phyloP scores from a whole-genome alignment of 2,113 vertebrate genomes.

The Hydrolagus affinis region DNA sequence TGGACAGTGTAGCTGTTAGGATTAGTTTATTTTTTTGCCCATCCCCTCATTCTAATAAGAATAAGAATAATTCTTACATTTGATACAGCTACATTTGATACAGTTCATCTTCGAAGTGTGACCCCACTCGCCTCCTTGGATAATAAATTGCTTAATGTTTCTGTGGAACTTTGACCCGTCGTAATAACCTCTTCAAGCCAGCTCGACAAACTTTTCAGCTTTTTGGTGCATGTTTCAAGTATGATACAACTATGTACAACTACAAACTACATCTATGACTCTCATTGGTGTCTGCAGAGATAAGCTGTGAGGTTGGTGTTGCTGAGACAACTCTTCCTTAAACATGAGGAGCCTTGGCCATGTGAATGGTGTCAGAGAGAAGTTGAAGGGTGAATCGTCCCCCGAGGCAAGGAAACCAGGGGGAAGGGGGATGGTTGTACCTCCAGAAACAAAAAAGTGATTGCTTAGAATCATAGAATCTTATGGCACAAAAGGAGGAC shows the following conservation, averaged over 20 bases:
- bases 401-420: background rate
- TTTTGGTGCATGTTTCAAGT: constrained; percentile 84
- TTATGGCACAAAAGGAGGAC: too few species aligned
- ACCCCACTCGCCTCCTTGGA: constrained; percentile 94
- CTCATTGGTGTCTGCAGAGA: constrained; percentile 86
- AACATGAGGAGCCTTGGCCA: background rate
- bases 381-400: constrained; percentile 28
- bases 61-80: too few species aligned
- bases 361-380: background rate
- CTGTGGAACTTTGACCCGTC: constrained; percentile 85
- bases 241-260: too few species aligned
- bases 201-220: constrained; percentile 84
- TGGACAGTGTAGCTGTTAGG: too few species aligned
- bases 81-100: constrained; percentile 43
- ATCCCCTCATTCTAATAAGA: too few species aligned
- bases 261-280: constrained; percentile 71
- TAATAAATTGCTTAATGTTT: constrained; percentile 91
- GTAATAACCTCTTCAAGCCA: constrained; percentile 81
- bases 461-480: too few species aligned
- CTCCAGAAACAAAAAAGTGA: too few species aligned
- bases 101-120: constrained; percentile 89
- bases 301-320: constrained; percentile 74
- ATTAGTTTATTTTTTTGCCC: too few species aligned
- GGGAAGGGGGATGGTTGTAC: accelerated
- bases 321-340: constrained; percentile 64